Evolutionary conservation across 2,888 invertebrate species (phyloP), one percentile per base, ranked within the genome.

Genomic region (Aleiodes testaceus): DNA sequence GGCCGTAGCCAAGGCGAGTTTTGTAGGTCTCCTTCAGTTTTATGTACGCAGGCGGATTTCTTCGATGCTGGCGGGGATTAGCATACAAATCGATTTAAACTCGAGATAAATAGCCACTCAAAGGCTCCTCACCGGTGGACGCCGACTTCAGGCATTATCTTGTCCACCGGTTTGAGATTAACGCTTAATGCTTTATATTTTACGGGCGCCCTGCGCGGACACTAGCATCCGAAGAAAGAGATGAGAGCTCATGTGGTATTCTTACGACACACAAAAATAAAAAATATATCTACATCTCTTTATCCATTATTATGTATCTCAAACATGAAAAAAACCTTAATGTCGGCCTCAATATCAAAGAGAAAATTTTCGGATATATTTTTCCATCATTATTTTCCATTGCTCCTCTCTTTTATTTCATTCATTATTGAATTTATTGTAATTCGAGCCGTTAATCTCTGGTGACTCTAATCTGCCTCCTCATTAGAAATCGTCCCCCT

Each of bases 21-120:
- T 85, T 82, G 85, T 84, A 83, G 83, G 82, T 82, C 85, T 83
- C 83, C 82, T 83, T 81, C 82, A 84, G 84, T 84, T 84, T 84
- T 84, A 84, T 83, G 82, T 83, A 83, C 82, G 83, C 83, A 81
- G 83, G 82, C 81, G 82, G 86, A 86, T 86, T 86, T 86, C 84
- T n/a, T 83, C 84, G 76, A 76, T 79, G 79, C 67, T 52, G 77
- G 83, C 85, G 85, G 86, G 85, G 86, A 87, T 87, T 87, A 87
- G 87, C 87, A 87, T 86, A 86, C 86, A 87, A 85, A 87, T 87
- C 87, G 87, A 87, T 87, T 87, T 85, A 87, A 86, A 86, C 86
- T 85, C 84, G 84, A 86, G 87, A 87, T 87, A 87, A 87, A 87
- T 87, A 85, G 85, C 85, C 84, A 82, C 85, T 85, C 83, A 81